phyloP scores from a whole-genome alignment of 2,888 invertebrate species.

The Cabera pusaria region DNA sequence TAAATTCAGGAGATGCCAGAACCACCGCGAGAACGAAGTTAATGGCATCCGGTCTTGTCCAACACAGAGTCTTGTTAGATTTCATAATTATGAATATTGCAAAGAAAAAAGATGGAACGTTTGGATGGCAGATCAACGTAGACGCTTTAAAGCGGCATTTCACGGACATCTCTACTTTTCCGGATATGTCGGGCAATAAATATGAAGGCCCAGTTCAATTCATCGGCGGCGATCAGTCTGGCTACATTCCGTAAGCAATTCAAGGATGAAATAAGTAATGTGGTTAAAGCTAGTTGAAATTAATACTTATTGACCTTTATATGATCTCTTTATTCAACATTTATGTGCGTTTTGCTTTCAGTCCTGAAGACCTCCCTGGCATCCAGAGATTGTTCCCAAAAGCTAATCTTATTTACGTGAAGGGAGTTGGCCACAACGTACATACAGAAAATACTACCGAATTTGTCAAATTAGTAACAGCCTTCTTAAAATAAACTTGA shows the following conservation, averaged over 20 bases:
- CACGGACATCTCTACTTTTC: constrained; percentile 50
- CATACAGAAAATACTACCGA: constrained; percentile 56
- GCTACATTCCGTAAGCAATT: constrained; percentile 54
- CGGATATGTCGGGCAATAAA: constrained; percentile 42
- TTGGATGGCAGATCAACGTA: constrained; percentile 60
- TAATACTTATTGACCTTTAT: too few species aligned
- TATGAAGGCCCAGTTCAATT: constrained; percentile 58
- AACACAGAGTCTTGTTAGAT: constrained; percentile 37
- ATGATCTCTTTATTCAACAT: too few species aligned
- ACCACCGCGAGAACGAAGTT: constrained; percentile 50
- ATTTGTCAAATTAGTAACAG: constrained; percentile 49
- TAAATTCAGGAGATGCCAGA: constrained; percentile 84
- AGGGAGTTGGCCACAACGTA: constrained; percentile 60
- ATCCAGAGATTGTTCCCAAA: constrained; percentile 52
- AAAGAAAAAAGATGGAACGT: constrained; percentile 34
- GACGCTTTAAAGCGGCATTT: constrained; percentile 44
- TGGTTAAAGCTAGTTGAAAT: too few species aligned
- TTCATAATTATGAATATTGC: constrained; percentile 59
- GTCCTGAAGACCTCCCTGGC: constrained; percentile 41
- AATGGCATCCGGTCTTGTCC: too few species aligned
- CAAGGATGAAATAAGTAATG: too few species aligned
- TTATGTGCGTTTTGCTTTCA: background rate
- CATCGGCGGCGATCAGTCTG: constrained; percentile 56
- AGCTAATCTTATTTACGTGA: constrained; percentile 48
- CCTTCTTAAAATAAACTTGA: constrained; percentile 19